phyloP scores from a whole-genome alignment of 92 coral and sea anemone genomes.

The Umimayanthus chanpuru region DNA sequence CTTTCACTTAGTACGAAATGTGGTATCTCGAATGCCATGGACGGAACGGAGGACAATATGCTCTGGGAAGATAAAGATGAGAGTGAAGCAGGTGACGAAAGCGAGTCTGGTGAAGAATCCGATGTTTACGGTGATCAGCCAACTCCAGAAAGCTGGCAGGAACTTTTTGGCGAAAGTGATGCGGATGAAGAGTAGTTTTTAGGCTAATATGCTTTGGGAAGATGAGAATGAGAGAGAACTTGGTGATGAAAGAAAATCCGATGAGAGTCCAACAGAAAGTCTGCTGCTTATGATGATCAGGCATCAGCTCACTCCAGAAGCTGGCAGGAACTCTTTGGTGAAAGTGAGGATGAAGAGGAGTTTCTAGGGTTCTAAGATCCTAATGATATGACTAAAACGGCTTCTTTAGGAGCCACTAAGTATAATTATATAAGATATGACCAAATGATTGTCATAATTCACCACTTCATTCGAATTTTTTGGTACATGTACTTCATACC shows the following conservation, averaged over 20 bases:
- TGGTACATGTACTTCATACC: too few relatives aligned
- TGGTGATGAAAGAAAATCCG: background rate
- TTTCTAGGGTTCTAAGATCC: too few relatives aligned
- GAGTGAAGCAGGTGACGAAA: background rate
- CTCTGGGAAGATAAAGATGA: constrained; percentile 23
- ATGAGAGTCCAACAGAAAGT: too few relatives aligned
- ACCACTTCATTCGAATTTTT: too few relatives aligned
- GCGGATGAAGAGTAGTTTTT: too few relatives aligned
- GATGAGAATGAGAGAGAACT: background rate
- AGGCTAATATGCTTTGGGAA: constrained; percentile 7
- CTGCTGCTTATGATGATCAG: background rate
- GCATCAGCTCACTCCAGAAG: background rate
- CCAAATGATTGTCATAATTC: too few relatives aligned
- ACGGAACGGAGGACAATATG: constrained; percentile 15
- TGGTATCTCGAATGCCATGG: constrained; percentile 38
- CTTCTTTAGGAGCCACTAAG: too few relatives aligned
- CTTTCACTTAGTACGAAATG: constrained; percentile 36
- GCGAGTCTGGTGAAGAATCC: background rate
- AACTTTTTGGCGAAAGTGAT: too few relatives aligned
- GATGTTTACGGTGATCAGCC: background rate
- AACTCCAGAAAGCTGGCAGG: background rate
- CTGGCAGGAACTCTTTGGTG: background rate
- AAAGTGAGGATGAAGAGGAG: background rate
- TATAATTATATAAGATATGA: too few relatives aligned
- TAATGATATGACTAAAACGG: too few relatives aligned